Percentiles rank a stretch among this genome's conserved stretches.
phyloP scores from a whole-genome alignment of 2,888 invertebrate genomes.

The Meghimatium bilineatum region DNA sequence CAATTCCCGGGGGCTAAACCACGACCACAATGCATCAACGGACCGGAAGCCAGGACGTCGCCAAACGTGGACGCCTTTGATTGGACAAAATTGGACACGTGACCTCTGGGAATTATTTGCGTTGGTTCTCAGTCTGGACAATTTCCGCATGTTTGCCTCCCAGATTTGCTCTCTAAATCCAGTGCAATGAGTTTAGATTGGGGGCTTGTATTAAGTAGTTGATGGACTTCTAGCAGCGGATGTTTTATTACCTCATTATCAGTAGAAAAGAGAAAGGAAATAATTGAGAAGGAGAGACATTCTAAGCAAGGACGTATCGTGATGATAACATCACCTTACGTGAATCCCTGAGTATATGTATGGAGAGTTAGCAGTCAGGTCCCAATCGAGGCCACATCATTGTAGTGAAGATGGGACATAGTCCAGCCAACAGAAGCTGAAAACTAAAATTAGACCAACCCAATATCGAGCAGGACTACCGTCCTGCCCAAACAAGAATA shows the following conservation, averaged over 20 bases:
- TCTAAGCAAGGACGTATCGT: background rate
- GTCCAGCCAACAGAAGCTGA: too few relatives aligned
- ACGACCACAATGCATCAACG: conserved; percentile 45
- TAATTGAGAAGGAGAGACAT: background rate
- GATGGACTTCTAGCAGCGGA: conserved; percentile 30
- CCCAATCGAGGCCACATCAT: too few relatives aligned
- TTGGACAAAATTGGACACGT: conserved; percentile 46
- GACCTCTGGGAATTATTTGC: conserved; percentile 45
- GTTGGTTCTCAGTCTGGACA: conserved; percentile 45
- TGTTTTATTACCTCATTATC: conserved; percentile 28
- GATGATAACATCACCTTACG: too few relatives aligned
- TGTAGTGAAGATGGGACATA: too few relatives aligned
- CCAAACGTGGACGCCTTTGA: conserved; percentile 42
- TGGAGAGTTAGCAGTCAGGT: too few relatives aligned
- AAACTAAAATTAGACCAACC: too few relatives aligned
- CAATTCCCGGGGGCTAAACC: conserved; percentile 37
- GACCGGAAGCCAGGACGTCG: conserved; percentile 44
- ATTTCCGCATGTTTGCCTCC: conserved; percentile 48
- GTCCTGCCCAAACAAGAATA: too few relatives aligned
- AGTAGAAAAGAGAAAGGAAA: background rate
- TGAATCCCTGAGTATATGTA: too few relatives aligned
- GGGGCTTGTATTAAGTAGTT: conserved; percentile 30
- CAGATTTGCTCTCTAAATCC: conserved; percentile 45
- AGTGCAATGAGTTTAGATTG: conserved; percentile 42
- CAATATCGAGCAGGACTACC: too few relatives aligned